These are phyloP conservation scores for Anoplophora glabripennis DNA, from an alignment of 1,140 invertebrate genomes.

Conservation along the genomic window DNA sequence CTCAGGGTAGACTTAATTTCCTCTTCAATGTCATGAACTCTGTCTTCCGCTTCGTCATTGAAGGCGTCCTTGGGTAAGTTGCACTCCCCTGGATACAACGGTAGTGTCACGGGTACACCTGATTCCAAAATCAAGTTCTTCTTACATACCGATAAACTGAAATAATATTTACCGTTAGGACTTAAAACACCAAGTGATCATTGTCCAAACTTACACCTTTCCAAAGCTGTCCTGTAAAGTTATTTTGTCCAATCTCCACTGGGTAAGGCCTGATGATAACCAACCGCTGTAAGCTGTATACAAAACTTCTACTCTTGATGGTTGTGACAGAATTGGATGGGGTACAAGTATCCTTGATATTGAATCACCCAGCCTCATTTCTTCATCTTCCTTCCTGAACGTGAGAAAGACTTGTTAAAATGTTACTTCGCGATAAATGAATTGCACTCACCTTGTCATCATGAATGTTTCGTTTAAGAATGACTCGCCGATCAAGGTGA, in stretches of 20 bases:
- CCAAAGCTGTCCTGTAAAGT: slow-evolving; percentile 82
- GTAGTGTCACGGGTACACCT: slow-evolving; percentile 66
- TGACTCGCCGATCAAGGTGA: slow-evolving; percentile 76
- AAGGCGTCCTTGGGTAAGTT: slow-evolving; percentile 51
- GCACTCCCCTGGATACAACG: slow-evolving; percentile 74
- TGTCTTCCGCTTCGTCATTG: slow-evolving; percentile 28
- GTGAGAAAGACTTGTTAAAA: neutral
- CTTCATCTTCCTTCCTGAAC: slow-evolving; percentile 72
- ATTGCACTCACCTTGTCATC: slow-evolving; percentile 69
- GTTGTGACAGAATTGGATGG: slow-evolving; percentile 76
- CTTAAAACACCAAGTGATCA: neutral
- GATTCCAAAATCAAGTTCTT: slow-evolving; percentile 72
- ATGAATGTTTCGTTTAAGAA: slow-evolving; percentile 85
- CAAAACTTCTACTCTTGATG: slow-evolving; percentile 67
- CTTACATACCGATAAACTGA: slow-evolving; percentile 74
- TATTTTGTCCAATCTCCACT: slow-evolving; percentile 80
- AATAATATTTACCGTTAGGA: slow-evolving; percentile 25
- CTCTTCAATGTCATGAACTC: slow-evolving; percentile 24
- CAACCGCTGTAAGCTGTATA: slow-evolving; percentile 90
- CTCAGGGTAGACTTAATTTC: slow-evolving; percentile 2
- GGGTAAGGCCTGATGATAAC: slow-evolving; percentile 79
- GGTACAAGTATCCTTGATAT: slow-evolving; percentile 81
- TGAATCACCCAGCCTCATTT: slow-evolving; percentile 66
- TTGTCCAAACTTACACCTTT: slow-evolving; percentile 57
- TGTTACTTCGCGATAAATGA: slow-evolving; percentile 8